Conservation (phyloP, 2,797 vertebrate species). For the Hippocampus kuda region DNA sequence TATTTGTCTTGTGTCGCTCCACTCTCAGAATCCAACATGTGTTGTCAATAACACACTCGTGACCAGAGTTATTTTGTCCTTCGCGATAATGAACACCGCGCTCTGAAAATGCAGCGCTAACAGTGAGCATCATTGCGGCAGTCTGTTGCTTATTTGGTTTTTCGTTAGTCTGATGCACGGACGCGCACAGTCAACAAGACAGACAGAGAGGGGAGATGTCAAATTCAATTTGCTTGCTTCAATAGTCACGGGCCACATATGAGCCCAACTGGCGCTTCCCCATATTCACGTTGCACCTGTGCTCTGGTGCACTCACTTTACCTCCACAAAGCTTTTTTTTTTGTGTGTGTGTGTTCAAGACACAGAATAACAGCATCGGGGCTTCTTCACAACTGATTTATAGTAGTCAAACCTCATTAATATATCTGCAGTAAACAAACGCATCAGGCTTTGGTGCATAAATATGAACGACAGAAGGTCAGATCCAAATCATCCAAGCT, state of each 20-base stretch:
- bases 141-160: not conserved
- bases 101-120: constrained; percentile 8
- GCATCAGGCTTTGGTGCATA: not conserved
- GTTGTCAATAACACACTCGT: not conserved
- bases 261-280: constrained; percentile 5
- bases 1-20: too few relatives aligned
- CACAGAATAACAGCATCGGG: not conserved
- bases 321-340: constrained; percentile 7
- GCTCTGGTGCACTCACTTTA: constrained; percentile 17
- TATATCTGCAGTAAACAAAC: not conserved
- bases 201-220: constrained; percentile 25
- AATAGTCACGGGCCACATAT: constrained; percentile 34
- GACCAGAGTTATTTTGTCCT: not conserved
- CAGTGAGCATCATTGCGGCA: constrained; percentile 8
- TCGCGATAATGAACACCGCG: not conserved
- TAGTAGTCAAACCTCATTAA: not conserved
- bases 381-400: not conserved
- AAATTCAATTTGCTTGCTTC: constrained; percentile 39
- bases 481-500: not conserved
- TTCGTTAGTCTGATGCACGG: not conserved
- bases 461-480: constrained; percentile 4
- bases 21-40: not conserved
- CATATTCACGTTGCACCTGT: constrained; percentile 38
- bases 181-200: not conserved
- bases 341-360: not conserved